These are phyloP conservation scores for Apodemia duryi DNA, from an alignment of 2,888 invertebrate species.

Conservation along the genomic window DNA sequence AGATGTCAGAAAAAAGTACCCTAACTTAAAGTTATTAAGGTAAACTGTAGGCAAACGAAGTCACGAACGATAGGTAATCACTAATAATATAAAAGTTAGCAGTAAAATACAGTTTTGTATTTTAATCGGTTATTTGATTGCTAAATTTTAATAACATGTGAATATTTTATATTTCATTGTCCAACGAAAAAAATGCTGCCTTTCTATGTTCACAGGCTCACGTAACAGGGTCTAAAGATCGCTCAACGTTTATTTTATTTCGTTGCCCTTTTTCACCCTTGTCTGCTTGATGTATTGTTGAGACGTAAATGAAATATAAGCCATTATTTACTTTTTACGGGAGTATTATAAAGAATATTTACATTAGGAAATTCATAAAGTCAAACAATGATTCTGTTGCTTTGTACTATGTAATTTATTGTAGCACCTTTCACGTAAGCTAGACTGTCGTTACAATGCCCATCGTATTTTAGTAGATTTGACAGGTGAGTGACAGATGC, in stretches of 20 bases:
- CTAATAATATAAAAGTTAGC: too few relatives aligned
- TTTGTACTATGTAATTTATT: conserved; percentile 2
- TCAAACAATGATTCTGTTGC: conserved; percentile 8
- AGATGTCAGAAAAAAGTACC: too few relatives aligned
- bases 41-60: too few relatives aligned
- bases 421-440: conserved; percentile 1
- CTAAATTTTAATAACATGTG: too few relatives aligned
- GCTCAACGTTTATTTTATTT: conserved; percentile 68
- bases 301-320: conserved; percentile 64
- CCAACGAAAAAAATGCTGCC: not conserved
- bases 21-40: too few relatives aligned
- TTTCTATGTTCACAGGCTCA: conserved; percentile 7
- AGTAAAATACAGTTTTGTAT: too few relatives aligned
- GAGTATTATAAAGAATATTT: conserved; percentile 12
- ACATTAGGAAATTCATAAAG: conserved; percentile 15
- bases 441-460: not conserved
- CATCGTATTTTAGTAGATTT: not conserved
- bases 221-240: conserved; percentile 51
- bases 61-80: too few relatives aligned
- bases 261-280: conserved; percentile 61
- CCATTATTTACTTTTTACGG: conserved; percentile 49
- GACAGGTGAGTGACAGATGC: conserved; percentile 3
- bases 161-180: conserved; percentile 2
- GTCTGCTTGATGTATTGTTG: conserved; percentile 71
- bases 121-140: too few relatives aligned